Base-by-base conservation (phyloP, 2,113 vertebrate species). In the Kobus ellipsiprymnus region DNA sequence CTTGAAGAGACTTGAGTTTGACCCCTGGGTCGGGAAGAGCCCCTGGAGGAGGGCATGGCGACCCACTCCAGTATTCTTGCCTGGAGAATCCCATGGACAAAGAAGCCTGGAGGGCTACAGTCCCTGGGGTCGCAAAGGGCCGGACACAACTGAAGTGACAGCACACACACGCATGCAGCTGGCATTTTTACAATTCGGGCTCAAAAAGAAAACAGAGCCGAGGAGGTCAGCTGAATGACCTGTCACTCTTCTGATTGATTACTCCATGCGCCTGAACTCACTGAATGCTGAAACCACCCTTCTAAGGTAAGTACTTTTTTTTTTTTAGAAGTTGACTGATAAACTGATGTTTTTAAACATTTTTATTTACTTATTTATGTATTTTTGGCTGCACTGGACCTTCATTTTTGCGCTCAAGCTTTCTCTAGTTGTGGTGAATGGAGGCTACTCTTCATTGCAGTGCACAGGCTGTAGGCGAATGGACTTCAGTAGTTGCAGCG, bases 231-330 rank as follows among this genome's bases (percentile, higher is more conserved):
- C n/a, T 10, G 33, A 25, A 46, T 14, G 30, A 52, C 60, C n/a
- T 9, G 27, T 12, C 23, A 1, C n/a, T 21, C 48, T 82, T 40
- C 52, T 36, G 10, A 33, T 59, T 10, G 4, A 23, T 64, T 10
- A 0, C 46, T 21, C 59, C 71, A 2, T 2, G 0, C 5, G 12
- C 21, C 1, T 19, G 44, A 74, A 16, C 54, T 46, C 78, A 10
- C 27, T 7, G 59, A 59, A 25, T 50, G 36, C 36, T 54, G 14
- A 57, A 15, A 44, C 40, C 5, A 3, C 83, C 48, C 40, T 46
- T 5, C 19, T n/a, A 2, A 52, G 21, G 57, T 21, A 29, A 36
- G 82, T 27, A 7, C 29, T 81, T 19, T 21, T 4, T 36, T 36
- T 36, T 71, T 77, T 77, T 44, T 2, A 77, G 40, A 77, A 44